Conservation (phyloP, 2,888 invertebrate genomes). For the Drosophila pseudotalamancana region DNA sequence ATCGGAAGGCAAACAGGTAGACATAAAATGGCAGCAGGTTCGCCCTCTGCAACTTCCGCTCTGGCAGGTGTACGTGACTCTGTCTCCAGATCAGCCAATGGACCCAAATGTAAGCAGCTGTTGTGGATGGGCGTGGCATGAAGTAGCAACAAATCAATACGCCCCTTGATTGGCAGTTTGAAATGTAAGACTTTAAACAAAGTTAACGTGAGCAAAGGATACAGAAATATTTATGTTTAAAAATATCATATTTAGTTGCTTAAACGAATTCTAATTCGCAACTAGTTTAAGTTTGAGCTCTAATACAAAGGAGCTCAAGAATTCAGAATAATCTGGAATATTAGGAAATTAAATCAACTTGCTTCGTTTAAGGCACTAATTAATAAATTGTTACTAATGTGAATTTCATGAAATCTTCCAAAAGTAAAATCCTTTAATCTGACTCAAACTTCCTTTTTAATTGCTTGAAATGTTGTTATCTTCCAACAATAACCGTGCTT, state of each 20-base stretch:
- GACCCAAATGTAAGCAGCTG: slow-evolving; percentile 22
- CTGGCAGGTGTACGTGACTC: slow-evolving; percentile 71
- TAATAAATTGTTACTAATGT: too few species aligned
- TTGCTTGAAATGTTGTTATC: slow-evolving; percentile 9
- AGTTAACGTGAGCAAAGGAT: too few species aligned
- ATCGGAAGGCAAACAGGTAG: slow-evolving; percentile 58
- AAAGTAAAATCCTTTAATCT: too few species aligned
- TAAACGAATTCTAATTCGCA: too few species aligned
- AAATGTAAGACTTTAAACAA: slow-evolving; percentile 50
- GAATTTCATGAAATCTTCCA: too few species aligned
- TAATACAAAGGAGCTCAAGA: too few species aligned
- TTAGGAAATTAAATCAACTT: too few species aligned
- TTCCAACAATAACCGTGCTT: not conserved
- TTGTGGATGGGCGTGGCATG: slow-evolving; percentile 34
- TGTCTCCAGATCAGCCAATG: slow-evolving; percentile 34
- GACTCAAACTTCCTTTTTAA: slow-evolving; percentile 3
- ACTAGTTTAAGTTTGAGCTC: too few species aligned
- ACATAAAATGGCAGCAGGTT: slow-evolving; percentile 57
- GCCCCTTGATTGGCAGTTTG: slow-evolving; percentile 69
- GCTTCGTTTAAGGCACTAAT: too few species aligned
- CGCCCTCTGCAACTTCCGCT: slow-evolving; percentile 44
- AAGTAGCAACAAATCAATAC: slow-evolving; percentile 64
- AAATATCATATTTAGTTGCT: not conserved
- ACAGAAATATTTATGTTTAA: too few species aligned
- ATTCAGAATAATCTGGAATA: too few species aligned